Base-by-base conservation (phyloP, 2,888 invertebrate genomes). In the Linnaemya vulpina region DNA sequence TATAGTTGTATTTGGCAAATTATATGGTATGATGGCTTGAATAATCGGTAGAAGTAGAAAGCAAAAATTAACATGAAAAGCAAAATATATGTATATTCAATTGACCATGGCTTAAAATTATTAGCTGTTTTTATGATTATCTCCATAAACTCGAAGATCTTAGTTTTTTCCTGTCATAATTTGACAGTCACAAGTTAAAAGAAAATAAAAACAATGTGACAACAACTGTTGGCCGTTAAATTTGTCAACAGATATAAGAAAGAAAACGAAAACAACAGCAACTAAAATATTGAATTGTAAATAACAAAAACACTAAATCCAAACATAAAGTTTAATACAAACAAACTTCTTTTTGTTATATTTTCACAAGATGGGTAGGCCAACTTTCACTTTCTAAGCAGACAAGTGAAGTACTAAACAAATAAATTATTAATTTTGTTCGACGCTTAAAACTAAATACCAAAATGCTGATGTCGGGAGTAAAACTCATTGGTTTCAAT, bases 381-480 rank as follows among this genome's bases (percentile, higher is more conserved):
- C 25, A 65, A 46, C 81, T 82, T 82, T 82, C 75, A 82, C 81
- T 76, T 76, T 82, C 55, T 55, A 63, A 70, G 55, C 46, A n/a
- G 20, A 58, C 55, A 79, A 70, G 62, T 77, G 67, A 70, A n/a
- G 62, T 77, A 58, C 22, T 60, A 17, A 11, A 35, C 1, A 77
- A 4, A 60, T 15, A 49, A 20, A 60, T 51, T 74, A 58, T 67
- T 51, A 35, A 53, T 53, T 43, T 62, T 62, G 60, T 51, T 40
- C 1, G 60, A 22, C 15, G 60, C 43, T 38, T 22, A 4, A 40
- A 62, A 58, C 67, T 20, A 38, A 38, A 79, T 35, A 65, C 8
- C 15, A 30, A 46, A 5, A 15, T 25, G 25, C n/a, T n/a, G 35
- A n/a, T n/a, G n/a, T n/a, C n/a, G n/a, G n/a, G n/a, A n/a, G n/a